These are phyloP conservation scores for Noturus placidus DNA, from an alignment of 2,113 vertebrate species.

Conservation along the genomic window DNA sequence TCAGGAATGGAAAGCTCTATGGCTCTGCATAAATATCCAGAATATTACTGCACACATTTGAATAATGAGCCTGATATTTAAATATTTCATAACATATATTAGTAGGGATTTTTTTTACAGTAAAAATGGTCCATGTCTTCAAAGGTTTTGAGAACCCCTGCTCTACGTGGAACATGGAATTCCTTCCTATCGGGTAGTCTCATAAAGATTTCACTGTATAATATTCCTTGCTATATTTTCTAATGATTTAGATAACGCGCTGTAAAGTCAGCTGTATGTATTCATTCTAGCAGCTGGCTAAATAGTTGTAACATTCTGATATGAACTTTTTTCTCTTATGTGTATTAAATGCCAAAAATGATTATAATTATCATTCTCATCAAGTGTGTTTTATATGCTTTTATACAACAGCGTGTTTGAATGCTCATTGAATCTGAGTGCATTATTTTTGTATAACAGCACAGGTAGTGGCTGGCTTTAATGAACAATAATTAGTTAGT, in stretches of 20 bases:
- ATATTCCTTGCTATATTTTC: background rate
- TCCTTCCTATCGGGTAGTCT: background rate
- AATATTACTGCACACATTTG: background rate
- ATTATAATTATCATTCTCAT: constrained; percentile 1
- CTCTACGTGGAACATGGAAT: background rate
- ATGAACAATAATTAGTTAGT: background rate
- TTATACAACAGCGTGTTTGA: background rate
- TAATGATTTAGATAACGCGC: background rate
- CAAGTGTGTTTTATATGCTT: background rate
- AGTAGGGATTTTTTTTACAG: background rate
- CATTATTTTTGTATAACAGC: background rate
- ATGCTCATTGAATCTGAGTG: background rate
- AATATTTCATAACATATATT: background rate
- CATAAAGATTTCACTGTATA: background rate
- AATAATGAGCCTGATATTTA: background rate
- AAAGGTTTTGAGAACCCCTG: background rate
- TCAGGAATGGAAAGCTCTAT: background rate
- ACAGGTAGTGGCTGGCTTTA: background rate
- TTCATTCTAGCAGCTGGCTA: background rate
- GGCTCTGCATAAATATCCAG: background rate
- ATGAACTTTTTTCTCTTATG: background rate
- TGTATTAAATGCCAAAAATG: background rate
- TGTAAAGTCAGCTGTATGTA: background rate
- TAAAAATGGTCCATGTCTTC: background rate
- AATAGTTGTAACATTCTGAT: background rate